Conservation (phyloP, 2,888 invertebrate species). For the Campoplex nolae region DNA sequence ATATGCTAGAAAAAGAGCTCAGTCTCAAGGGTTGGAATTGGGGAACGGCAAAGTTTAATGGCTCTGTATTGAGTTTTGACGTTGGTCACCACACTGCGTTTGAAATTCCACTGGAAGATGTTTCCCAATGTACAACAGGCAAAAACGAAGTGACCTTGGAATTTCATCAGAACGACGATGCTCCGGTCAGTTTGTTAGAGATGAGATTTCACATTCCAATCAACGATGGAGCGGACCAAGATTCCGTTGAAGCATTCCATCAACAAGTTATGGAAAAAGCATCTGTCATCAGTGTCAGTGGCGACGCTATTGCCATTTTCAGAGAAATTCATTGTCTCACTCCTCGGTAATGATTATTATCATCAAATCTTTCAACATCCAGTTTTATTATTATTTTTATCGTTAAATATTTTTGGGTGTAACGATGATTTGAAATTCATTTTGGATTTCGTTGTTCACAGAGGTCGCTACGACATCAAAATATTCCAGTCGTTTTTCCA, state of each 20-base stretch:
- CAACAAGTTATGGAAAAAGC: slow-evolving; percentile 96
- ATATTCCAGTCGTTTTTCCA: slow-evolving; percentile 96
- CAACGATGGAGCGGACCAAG: slow-evolving; percentile 93
- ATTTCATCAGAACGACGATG: slow-evolving; percentile 99
- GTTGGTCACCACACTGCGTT: slow-evolving; percentile 94
- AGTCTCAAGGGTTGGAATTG: slow-evolving; percentile 99
- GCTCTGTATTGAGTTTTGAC: slow-evolving; percentile 94
- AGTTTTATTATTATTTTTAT: neutral
- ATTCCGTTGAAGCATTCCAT: slow-evolving; percentile 98
- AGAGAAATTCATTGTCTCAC: slow-evolving; percentile 99
- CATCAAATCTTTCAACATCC: neutral
- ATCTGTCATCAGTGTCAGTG: slow-evolving; percentile 98
- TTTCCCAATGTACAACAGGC: slow-evolving; percentile 97
- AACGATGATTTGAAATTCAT: neutral
- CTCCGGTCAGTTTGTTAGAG: slow-evolving; percentile 98
- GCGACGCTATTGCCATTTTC: slow-evolving; percentile 98
- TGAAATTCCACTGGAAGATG: slow-evolving; percentile 98
- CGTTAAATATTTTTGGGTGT: neutral
- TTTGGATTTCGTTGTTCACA: slow-evolving; percentile 80
- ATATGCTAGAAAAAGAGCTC: slow-evolving; percentile 95
- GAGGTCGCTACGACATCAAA: slow-evolving; percentile 98
- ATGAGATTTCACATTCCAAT: slow-evolving; percentile 99
- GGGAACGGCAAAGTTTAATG: slow-evolving; percentile 98
- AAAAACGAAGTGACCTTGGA: slow-evolving; percentile 99
- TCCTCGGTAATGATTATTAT: slow-evolving; percentile 89